Base-by-base conservation (phyloP, 1,140 invertebrate genomes). In the Archegozetes longisetosus region DNA sequence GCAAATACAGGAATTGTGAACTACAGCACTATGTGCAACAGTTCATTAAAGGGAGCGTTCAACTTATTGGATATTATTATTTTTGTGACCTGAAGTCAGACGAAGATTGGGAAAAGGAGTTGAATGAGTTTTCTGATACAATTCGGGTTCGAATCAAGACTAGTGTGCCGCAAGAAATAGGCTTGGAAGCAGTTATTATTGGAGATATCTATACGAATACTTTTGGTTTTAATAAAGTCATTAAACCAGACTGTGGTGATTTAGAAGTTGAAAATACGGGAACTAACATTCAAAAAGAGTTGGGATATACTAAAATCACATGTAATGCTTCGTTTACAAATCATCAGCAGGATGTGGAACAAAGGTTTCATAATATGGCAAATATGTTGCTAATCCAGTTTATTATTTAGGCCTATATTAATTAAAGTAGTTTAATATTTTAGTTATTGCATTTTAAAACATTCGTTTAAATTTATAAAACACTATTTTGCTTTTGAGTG, bases 311-410 rank as follows among this genome's bases (percentile, higher is more conserved):
- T 24, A 1, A 3, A 22, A 3, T 58, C 17, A 28, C 14, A 1
- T 58, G 57, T 46, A 58, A 58, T 27, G 57, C 49, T 50, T 58
- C 57, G 49, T 58, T 58, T 51, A 58, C 26, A 1, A 3, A 9
- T 24, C 14, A 23, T 2, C 4, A 52, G 3, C 17, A 1, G 13
- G 24, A 25, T 13, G 24, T 20, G 50, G 13, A 52, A 23, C 20
- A 23, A 52, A 20, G 50, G 24, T 52, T 13, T 9, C 6, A 6
- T 17, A 40, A 40, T 17, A 9, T 6, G 17, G 32, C 32, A 17
- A 17, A 9, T 9, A 40, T 40, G 17, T 40, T 40, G 17, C 6
- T 40, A 40, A 40, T 9, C 6, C 32, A 40, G 17, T 40, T 40
- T 40, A 40, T 40, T 40, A 40, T 40, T 40, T 40, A 40, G 17